Percentiles rank a stretch among this genome's conserved stretches.
phyloP scores from a whole-genome alignment of 2,797 vertebrate species.

The Pampus argenteus region DNA sequence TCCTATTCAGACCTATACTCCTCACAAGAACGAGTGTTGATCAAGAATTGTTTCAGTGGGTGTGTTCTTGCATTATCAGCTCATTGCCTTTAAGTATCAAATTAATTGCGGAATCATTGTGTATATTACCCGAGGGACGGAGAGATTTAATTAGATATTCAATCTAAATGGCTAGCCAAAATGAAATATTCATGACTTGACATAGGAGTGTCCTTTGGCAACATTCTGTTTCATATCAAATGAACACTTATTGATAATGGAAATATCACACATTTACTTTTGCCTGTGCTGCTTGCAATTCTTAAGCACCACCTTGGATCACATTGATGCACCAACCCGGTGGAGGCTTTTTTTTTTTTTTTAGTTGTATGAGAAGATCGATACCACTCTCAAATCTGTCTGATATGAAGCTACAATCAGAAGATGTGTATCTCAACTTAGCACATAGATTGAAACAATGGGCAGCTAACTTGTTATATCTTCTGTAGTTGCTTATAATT shows the following conservation, averaged over 20 bases:
- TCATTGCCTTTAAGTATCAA: slow-evolving; percentile 74
- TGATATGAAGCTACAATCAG: neutral
- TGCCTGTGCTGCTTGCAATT: slow-evolving; percentile 21
- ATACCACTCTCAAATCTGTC: neutral
- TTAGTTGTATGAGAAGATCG: neutral
- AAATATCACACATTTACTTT: slow-evolving; percentile 63
- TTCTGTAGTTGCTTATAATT: no score
- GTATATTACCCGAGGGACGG: slow-evolving; percentile 55
- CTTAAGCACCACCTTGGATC: slow-evolving; percentile 7
- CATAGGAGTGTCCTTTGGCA: slow-evolving; percentile 57
- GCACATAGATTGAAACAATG: no score
- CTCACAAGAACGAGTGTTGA: slow-evolving; percentile 43
- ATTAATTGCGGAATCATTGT: slow-evolving; percentile 78
- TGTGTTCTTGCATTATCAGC: slow-evolving; percentile 55
- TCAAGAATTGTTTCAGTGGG: slow-evolving; percentile 54
- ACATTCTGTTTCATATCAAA: slow-evolving; percentile 52
- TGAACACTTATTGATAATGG: slow-evolving; percentile 64
- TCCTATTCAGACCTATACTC: slow-evolving; percentile 28
- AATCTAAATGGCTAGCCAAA: slow-evolving; percentile 66
- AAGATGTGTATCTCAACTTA: no score
- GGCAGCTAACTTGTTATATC: no score
- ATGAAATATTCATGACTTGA: slow-evolving; percentile 75
- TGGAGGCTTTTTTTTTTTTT: neutral
- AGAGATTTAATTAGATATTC: slow-evolving; percentile 76
- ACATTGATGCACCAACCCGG: neutral